Evolutionary conservation across 2,797 vertebrate species (phyloP).

Genomic region (Poeciliopsis paucimaculata): DNA sequence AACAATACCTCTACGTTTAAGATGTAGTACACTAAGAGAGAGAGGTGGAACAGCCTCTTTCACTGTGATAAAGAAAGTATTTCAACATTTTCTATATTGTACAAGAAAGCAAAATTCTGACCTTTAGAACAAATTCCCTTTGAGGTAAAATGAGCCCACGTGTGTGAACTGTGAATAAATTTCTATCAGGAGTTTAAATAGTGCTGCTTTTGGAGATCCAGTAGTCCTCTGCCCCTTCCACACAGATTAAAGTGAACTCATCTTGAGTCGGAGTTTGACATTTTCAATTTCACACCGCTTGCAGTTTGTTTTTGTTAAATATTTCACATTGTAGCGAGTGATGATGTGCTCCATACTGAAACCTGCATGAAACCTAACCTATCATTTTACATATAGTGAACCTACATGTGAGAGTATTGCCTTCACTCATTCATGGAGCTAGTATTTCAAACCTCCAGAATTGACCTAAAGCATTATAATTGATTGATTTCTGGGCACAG

Average conservation of each 20-base stretch:
- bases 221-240: background rate
- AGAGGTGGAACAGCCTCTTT: background rate
- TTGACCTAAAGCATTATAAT: background rate
- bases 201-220: background rate
- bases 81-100: background rate
- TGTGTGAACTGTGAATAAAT: background rate
- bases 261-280: background rate
- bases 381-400: background rate
- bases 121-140: constrained; percentile 5
- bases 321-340: background rate
- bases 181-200: background rate
- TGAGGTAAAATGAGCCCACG: background rate
- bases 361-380: background rate
- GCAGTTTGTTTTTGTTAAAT: constrained; percentile 8
- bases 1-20: too few relatives aligned
- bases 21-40: too few relatives aligned
- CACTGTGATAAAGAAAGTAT: background rate
- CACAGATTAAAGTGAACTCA: constrained; percentile 4
- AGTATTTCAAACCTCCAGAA: background rate
- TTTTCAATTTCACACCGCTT: constrained; percentile 4
- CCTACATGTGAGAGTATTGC: background rate
- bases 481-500: background rate
- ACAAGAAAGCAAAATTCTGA: background rate
- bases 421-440: background rate
- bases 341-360: background rate